Evolutionary conservation across 2,888 invertebrate species (phyloP).

Genomic region (Nezara viridula): DNA sequence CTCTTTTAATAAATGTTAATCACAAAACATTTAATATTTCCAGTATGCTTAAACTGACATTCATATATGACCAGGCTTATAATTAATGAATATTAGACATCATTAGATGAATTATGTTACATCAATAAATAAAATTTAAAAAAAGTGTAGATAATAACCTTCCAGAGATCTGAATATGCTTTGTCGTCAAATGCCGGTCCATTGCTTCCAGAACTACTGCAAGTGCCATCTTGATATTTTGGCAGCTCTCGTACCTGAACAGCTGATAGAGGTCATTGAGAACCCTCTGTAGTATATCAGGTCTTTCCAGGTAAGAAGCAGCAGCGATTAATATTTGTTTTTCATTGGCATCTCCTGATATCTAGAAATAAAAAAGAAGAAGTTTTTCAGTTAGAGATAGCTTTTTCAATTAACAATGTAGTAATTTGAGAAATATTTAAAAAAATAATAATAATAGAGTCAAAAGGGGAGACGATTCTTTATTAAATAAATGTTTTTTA

Average conservation of each 20-base stretch:
- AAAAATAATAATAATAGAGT: too few relatives aligned
- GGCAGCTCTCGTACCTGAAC: conserved; percentile 86
- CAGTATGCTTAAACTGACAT: too few relatives aligned
- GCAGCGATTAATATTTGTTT: conserved; percentile 91
- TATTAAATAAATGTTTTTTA: too few relatives aligned
- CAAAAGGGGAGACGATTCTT: too few relatives aligned
- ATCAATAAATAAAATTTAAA: too few relatives aligned
- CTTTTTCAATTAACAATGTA: too few relatives aligned
- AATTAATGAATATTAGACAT: too few relatives aligned
- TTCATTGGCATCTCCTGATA: conserved; percentile 93
- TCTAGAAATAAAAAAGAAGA: conserved; percentile 71
- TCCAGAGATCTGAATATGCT: conserved; percentile 93
- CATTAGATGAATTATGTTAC: too few relatives aligned
- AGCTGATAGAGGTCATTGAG: conserved; percentile 92
- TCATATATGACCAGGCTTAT: too few relatives aligned
- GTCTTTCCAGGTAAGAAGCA: conserved; percentile 85
- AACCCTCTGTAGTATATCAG: conserved; percentile 85
- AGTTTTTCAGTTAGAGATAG: not conserved
- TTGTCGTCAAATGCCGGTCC: conserved; percentile 87
- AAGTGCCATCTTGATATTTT: conserved; percentile 81
- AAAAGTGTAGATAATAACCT: conserved; percentile 72
- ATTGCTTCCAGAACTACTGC: conserved; percentile 89
- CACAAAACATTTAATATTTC: too few relatives aligned
- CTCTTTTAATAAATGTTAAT: too few relatives aligned
- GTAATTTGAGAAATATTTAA: too few relatives aligned